phyloP scores from a whole-genome alignment of 2,113 vertebrate genomes.

The Pteronura brasiliensis region DNA sequence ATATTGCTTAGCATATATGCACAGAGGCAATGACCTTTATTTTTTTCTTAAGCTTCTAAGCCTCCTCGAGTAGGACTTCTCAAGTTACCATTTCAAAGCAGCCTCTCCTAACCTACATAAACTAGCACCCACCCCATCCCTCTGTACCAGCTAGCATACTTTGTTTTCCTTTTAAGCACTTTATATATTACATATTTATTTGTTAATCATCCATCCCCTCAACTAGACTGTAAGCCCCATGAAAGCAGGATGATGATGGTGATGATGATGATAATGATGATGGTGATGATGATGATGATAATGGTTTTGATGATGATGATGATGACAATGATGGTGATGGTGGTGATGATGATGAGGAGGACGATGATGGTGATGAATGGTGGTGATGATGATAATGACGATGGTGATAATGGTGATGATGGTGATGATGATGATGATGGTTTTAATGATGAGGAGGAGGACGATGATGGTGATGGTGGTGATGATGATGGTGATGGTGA shows the following conservation, averaged over 20 bases:
- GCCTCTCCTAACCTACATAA: background rate
- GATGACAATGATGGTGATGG: too few species aligned
- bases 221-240: background rate
- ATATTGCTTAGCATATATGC: background rate
- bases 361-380: too few species aligned
- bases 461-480: too few species aligned
- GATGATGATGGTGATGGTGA: too few species aligned
- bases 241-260: background rate
- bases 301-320: accelerated
- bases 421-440: too few species aligned
- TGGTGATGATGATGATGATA: too few species aligned
- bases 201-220: background rate
- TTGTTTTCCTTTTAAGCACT: background rate
- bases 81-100: background rate
- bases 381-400: too few species aligned
- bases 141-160: background rate
- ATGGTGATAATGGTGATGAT: too few species aligned
- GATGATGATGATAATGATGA: too few species aligned
- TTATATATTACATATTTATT: background rate
- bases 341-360: too few species aligned
- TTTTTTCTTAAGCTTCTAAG: background rate
- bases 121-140: too few species aligned
- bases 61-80: background rate
- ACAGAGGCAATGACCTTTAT: background rate
- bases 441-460: too few species aligned